Base-by-base conservation (phyloP, 2,888 invertebrate genomes). In the Caenorhabditis panamensis region DNA sequence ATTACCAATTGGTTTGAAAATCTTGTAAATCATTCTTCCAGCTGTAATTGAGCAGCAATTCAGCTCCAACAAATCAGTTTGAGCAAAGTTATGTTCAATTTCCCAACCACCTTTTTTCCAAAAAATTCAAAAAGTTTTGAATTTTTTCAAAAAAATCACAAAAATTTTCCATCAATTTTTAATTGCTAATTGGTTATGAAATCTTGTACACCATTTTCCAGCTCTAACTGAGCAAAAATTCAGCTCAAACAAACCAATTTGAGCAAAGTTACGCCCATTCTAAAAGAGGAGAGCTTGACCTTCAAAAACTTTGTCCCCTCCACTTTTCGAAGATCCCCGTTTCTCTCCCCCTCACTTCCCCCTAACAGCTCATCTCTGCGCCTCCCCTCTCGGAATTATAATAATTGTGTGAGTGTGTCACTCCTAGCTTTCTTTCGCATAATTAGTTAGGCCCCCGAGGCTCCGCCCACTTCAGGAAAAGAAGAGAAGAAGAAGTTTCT, bases 371-470 rank as follows among this genome's bases (percentile, higher is more conserved):
- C 59, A 18, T 28, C 44, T 63, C 64, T 68, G 41, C 54, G 28
- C 72, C 47, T 64, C 59, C 59, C 58, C 54, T 37, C 54, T n/a
- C n/a, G 53, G 58, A 75, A 75, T 75, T 75, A 75, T 75, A 53
- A 75, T 75, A 75, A 75, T 75, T 75, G 75, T 61, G 61, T n/a
- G 56, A n/a, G 41, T 73, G 31, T 66, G 36, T 31, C 44, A 44
- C 53, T 44, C 44, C 66, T 58, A 66, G 63, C 61, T 61, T 75
- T 75, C 61, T 61, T 75, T 75, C 51, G 75, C 75, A 75, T 75
- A 75, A 75, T 75, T 75, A 75, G 75, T 66, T 66, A 75, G 73
- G 73, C 64, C 54, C 63, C 36, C 37, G 47, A 37, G 61, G 37
- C 75, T 51, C 61, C 66, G 66, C 75, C 75, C 37, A 22, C 58